A percentile compares a stretch with the other conserved stretches of the same genome.
phyloP scores from a whole-genome alignment of 2,113 vertebrate species.

The Pseudorectes ferrugineus region DNA sequence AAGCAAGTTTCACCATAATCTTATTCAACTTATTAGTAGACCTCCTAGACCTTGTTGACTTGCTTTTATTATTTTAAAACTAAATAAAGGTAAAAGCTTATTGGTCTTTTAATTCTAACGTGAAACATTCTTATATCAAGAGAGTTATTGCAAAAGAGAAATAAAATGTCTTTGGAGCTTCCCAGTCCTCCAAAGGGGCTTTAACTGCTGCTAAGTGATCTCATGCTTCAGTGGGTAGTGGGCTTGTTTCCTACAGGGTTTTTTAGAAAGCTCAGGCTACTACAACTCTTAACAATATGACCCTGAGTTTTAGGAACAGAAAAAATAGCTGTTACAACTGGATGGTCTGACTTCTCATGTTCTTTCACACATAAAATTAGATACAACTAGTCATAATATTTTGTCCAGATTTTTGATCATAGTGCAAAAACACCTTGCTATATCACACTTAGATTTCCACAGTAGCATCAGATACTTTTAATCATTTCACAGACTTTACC shows the following conservation, averaged over 20 bases:
- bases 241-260: neutral
- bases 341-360: neutral
- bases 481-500: neutral
- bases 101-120: neutral
- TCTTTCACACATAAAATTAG: neutral
- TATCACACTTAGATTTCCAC: neutral
- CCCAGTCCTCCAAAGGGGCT: neutral
- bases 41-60: neutral
- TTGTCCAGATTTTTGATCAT: neutral
- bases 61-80: neutral
- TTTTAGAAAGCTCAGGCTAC: neutral
- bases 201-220: neutral
- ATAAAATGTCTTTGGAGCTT: neutral
- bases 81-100: neutral
- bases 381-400: neutral
- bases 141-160: neutral
- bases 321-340: neutral
- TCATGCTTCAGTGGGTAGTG: neutral
- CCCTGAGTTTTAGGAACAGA: neutral
- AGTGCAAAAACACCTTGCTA: rapidly evolving
- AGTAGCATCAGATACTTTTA: neutral
- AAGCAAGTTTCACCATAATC: neutral
- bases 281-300: neutral
- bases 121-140: neutral
- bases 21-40: neutral